Evolutionary conservation across 2,113 vertebrate species (phyloP).

Genomic region (Passer montanus): DNA sequence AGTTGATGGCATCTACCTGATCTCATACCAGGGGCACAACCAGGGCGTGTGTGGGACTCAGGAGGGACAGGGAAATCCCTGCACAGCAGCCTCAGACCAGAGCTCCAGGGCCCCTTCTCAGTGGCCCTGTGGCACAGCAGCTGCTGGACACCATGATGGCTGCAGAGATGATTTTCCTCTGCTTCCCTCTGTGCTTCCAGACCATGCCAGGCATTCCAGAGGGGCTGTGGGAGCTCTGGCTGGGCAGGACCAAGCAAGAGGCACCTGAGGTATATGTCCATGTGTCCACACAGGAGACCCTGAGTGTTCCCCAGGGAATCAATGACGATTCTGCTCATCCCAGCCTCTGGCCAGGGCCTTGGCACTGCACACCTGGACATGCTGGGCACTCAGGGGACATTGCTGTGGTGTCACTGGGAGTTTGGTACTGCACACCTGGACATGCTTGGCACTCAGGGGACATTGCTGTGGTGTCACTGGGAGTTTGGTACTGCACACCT

Average conservation of each 20-base stretch:
- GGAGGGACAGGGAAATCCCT: neutral
- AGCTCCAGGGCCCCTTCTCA: neutral
- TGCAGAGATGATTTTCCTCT: neutral
- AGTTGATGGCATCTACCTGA: neutral
- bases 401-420: neutral
- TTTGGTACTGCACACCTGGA: neutral
- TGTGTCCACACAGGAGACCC: neutral
- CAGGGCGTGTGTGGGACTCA: neutral
- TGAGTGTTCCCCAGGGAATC: neutral
- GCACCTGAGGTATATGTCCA: neutral
- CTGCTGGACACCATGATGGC: neutral
- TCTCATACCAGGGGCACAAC: rapidly evolving
- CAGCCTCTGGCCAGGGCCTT: neutral
- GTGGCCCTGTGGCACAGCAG: neutral
- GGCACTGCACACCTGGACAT: rapidly evolving
- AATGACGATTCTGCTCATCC: neutral
- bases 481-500: too few relatives aligned
- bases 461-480: neutral
- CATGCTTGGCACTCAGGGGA: neutral
- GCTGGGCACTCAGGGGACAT: neutral
- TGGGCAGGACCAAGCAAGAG: neutral
- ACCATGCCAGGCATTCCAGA: neutral
- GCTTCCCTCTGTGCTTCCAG: neutral
- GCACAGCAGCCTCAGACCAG: neutral
- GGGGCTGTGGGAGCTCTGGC: neutral